Conservation (phyloP, 1,140 invertebrate species). For the Caenorhabditis tropicalis region DNA sequence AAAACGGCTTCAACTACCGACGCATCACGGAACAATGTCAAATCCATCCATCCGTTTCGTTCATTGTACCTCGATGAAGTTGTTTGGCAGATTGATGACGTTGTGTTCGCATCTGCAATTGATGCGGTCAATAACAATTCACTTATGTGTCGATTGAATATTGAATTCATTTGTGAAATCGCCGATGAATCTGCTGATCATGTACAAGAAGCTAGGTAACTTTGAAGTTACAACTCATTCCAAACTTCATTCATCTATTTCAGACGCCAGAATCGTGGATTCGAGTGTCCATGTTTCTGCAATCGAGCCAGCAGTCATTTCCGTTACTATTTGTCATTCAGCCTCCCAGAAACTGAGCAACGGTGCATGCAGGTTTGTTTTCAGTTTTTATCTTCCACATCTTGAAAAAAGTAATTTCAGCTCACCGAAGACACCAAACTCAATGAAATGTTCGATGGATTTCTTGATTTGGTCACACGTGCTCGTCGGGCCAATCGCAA, state of each 20-base stretch:
- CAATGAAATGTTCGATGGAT: constrained; percentile 20
- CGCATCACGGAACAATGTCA: neutral
- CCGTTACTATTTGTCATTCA: constrained; percentile 7
- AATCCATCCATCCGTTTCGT: neutral
- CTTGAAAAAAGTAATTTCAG: neutral
- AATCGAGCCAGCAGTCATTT: neutral
- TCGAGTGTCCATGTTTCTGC: constrained; percentile 21
- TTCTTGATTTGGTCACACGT: constrained; percentile 1
- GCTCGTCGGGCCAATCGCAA: constrained; percentile 1
- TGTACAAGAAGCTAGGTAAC: neutral
- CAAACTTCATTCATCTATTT: neutral
- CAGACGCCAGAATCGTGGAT: constrained; percentile 28
- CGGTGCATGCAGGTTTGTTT: neutral
- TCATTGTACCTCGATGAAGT: constrained; percentile 16
- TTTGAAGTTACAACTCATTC: neutral
- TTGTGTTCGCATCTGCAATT: neutral
- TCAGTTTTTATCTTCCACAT: neutral
- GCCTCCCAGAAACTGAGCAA: constrained; percentile 9
- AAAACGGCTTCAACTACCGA: neutral
- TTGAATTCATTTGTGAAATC: constrained; percentile 37
- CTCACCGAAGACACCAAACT: constrained; percentile 25
- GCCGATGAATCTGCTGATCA: constrained; percentile 23
- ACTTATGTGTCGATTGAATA: constrained; percentile 23
- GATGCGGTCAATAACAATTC: constrained; percentile 35
- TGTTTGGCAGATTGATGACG: constrained; percentile 20